Base-by-base conservation (phyloP, 2,797 vertebrate species). In the Siniperca obscura region DNA sequence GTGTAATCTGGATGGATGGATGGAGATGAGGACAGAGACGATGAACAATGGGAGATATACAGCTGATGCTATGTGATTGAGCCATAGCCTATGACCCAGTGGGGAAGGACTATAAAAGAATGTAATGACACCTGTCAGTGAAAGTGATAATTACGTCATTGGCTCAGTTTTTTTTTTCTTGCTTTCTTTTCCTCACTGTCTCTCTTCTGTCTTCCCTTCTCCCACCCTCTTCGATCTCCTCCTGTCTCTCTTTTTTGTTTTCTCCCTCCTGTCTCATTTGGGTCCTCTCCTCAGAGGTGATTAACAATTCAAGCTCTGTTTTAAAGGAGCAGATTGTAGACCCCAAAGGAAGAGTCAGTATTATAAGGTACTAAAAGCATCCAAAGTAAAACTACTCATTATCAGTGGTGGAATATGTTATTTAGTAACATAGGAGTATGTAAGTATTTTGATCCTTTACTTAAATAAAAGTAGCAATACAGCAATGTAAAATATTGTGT, bases 1-100 rank as follows among this genome's bases (percentile, higher is more conserved):
- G 91, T 91, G 89, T 93, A 94, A 94, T 92, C 86, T 86, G 89
- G 90, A 93, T 88, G 86, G 93, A 94, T 93, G 86, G 93, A 93
- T 88, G 82, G 78, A 79, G 79, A 90, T 74, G 81, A 85, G 77
- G 83, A 85, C 80, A 67, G 84, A 81, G 70, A 69, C 38, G 79
- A 87, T 62, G 86, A 87, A 85, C 56, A 62, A n/a, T 42, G 72
- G 69, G 70, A 84, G 87, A 89, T 90, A 80, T 85, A 82, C 72
- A 82, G 80, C 83, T 87, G 87, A 90, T 86, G 82, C 76, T 52
- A 5, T 57, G 68, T 76, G 86, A 93, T 85, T 77, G 88, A 94
- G 87, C 82, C 72, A 17, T 62, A 59, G 83, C 87, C 90, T 81
- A 25, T 91, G 89, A 94, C 91, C 91, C 71, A 19, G 25, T 14